Evolutionary conservation across 2,113 vertebrate genomes (phyloP), one percentile per base, ranked within the genome.

Genomic region (Hypocryptadius cinnamomeus): DNA sequence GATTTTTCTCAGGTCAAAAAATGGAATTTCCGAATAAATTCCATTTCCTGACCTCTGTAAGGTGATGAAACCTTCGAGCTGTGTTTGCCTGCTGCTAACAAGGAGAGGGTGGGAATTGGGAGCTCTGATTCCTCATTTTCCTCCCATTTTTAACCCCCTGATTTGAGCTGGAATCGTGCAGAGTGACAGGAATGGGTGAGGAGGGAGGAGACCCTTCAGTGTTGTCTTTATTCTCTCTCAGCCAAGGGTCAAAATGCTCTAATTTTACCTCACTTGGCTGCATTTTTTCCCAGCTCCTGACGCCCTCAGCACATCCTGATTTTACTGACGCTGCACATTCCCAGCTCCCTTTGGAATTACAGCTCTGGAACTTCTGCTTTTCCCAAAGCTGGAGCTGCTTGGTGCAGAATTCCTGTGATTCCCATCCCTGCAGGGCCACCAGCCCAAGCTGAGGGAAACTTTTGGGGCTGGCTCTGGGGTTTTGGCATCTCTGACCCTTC

Each of bases 221-320:
- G 33, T 16, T 63, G 7, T 1, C 13, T 37, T 54, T 33, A 12
- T 51, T 51, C 44, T n/a, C 27, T 13, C 48, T n/a, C 81, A 40
- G 35, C 42, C 50, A 72, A 79, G 40, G 27, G 3, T 56, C n/a
- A 4, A 8, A 92, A 47, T 8, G 5, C 16, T 44, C 50, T 12
- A 30, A 15, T 9, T 87, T 45, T 22, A 15, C 61, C 45, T 40
- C 27, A 6, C 35, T 54, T 35, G 33, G 44, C 84, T 21, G 28
- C 2, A 0, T 19, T 69, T 65, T 69, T 24, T 5, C 40, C 2
- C 3, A 65, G 28, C 9, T 8, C 20, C 79, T 16, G 47, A 1
- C 16, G 24, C n/a, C 61, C 39, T 11, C 18, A 65, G 71, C 61
- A 0, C 11, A 2, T 37, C 54, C 66, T 35, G 16, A 0, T 56